Conservation (phyloP, 1,140 invertebrate genomes). For the Caenorhabditis inopinata region DNA sequence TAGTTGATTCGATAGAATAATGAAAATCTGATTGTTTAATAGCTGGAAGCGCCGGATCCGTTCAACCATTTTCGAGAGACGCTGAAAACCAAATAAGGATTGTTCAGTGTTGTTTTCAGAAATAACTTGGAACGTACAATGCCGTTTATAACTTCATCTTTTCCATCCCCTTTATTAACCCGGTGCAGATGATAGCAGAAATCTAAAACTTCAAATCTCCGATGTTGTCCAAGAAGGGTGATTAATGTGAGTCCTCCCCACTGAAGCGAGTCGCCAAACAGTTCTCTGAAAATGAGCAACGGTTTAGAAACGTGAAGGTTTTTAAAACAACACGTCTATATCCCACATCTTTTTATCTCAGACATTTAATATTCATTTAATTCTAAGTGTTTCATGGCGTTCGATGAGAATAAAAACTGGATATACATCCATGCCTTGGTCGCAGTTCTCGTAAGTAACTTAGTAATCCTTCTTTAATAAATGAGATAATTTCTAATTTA, state of each 20-base stretch:
- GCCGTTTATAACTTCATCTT: constrained; percentile 90
- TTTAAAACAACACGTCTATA: too few species aligned
- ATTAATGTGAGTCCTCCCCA: constrained; percentile 99
- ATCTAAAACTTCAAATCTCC: constrained; percentile 94
- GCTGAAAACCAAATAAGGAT: too few species aligned
- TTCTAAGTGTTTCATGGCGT: constrained; percentile 39
- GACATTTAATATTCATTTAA: constrained; percentile 20
- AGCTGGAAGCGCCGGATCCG: constrained; percentile 95
- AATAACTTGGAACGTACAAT: constrained; percentile 77
- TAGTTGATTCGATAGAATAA: constrained; percentile 81
- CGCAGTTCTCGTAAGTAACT: constrained; percentile 2
- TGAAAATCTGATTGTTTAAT: constrained; percentile 96
- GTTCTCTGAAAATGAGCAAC: constrained; percentile 74
- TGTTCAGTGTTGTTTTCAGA: too few species aligned
- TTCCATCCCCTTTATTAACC: constrained; percentile 88
- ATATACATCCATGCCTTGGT: neutral
- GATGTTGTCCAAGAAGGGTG: constrained; percentile 89
- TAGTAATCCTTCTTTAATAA: neutral
- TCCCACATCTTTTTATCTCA: too few species aligned
- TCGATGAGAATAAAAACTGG: neutral
- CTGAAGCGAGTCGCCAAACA: constrained; percentile 96
- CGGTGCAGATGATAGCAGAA: constrained; percentile 97
- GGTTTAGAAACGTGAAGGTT: too few species aligned
- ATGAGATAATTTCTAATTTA: neutral
- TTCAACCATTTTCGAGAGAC: constrained; percentile 93